Evolutionary conservation across 2,797 vertebrate genomes (phyloP), one percentile per base, ranked within the genome.

Genomic region (Merluccius polli): DNA sequence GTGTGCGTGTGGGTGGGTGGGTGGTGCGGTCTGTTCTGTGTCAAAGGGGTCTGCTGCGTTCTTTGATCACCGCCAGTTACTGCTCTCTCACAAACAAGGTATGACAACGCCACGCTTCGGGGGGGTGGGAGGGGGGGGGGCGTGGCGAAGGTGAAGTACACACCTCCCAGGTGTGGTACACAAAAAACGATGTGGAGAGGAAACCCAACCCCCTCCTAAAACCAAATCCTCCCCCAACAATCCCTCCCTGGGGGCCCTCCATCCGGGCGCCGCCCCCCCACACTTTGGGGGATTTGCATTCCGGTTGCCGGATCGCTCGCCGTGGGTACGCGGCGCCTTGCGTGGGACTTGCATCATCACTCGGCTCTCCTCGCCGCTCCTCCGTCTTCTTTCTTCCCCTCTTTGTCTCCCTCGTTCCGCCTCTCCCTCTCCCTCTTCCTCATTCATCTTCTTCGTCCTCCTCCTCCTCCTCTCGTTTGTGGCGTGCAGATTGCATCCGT

Each of bases 331-430:
- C 83, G 87, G 44, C 88, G 65, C 90, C 90, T 93, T 93, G 91
- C 93, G 86, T 85, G 27, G 78, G 82, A 72, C 88, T 93, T 93
- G 87, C 93, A 93, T 93, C 92, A 93, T 91, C 85, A 68, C 73
- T 13, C 52, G 6, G 52, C 52, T 59, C 48, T 21, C 48, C 48
- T n/a, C 48, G 48, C 6, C 21, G n/a, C 52, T n/a, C 52, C 81
- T 88, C 75, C 36, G 70, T 67, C 75, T 73, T 15, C 41, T 29
- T 29, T 38, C 27, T 44, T 73, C 32, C 24, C 70, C 4, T 36
- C 21, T 24, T 73, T 44, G 31, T 21, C 18, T 21, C 52, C 27
- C 24, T 1, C 36, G 32, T 10, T 21, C n/a, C 44, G 32, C 30
- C 29, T 30, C 36, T 65, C 35, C 65, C 70, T 48, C 77, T 75